Evolutionary conservation across 1,140 invertebrate genomes (phyloP).

Genomic region (Drosophila busckii): DNA sequence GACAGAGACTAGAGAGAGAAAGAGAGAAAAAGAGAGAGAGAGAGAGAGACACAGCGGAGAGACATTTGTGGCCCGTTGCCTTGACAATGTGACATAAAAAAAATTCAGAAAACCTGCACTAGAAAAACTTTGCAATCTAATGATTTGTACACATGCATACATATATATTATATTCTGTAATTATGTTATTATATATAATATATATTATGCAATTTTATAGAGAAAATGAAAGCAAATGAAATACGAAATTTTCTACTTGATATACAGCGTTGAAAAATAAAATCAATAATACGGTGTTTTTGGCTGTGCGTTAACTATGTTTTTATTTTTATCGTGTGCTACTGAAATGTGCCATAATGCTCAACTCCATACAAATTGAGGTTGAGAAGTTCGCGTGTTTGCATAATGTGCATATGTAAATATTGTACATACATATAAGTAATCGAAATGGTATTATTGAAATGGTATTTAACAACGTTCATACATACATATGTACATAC

Average conservation of each 20-base stretch:
- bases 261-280: conserved; percentile 39
- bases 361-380: conserved; percentile 41
- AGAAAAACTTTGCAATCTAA: conserved; percentile 33
- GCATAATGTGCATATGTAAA: background rate
- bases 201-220: no score
- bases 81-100: conserved; percentile 69
- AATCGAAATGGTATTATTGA: no score
- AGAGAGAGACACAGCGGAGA: background rate
- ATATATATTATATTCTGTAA: no score
- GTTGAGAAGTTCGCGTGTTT: conserved; percentile 30
- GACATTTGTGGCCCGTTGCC: conserved; percentile 43
- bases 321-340: conserved; percentile 26
- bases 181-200: no score
- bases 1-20: no score
- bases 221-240: no score
- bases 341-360: conserved; percentile 40
- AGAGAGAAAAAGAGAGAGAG: background rate
- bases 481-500: no score
- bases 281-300: conserved; percentile 63
- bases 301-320: conserved; percentile 14
- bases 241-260: no score
- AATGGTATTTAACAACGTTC: no score
- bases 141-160: conserved; percentile 18
- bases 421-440: no score
- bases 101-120: conserved; percentile 40